Conservation (phyloP, 2,113 vertebrate genomes). For the Myocastor coypus region DNA sequence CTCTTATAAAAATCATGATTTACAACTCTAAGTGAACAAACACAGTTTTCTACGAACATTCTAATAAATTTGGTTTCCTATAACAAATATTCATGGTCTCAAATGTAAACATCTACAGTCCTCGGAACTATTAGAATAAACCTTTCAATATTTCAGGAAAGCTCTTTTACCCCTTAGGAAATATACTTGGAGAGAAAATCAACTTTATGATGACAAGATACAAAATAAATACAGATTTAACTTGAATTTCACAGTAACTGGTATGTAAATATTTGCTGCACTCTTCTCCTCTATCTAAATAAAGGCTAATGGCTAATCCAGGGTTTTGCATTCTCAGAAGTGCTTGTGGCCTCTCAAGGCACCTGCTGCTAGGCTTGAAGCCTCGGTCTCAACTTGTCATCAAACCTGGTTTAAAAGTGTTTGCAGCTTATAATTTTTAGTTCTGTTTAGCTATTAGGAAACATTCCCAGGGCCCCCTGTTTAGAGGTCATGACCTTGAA, state of each 20-base stretch:
- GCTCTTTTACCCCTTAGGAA: conserved; percentile 55
- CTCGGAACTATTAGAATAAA: conserved; percentile 69
- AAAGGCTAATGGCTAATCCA: conserved; percentile 60
- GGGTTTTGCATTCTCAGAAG: conserved; percentile 27
- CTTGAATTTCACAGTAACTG: conserved; percentile 57
- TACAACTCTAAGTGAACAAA: conserved; percentile 56
- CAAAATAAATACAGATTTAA: conserved; percentile 64
- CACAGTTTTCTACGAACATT: conserved; percentile 44
- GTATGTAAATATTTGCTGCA: conserved; percentile 68
- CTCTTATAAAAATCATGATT: conserved; percentile 43
- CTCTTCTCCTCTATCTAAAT: conserved; percentile 45
- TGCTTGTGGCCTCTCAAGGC: conserved; percentile 20
- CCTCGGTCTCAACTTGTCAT: conserved; percentile 54
- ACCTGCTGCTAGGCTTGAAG: background rate
- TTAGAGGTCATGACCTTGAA: background rate
- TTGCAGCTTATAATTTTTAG: background rate
- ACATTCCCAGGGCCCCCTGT: background rate
- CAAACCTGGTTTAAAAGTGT: conserved; percentile 51
- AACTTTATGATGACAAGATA: conserved; percentile 63
- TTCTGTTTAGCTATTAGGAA: background rate
- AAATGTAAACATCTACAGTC: conserved; percentile 29
- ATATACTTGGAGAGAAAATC: conserved; percentile 54
- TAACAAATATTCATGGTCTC: conserved; percentile 63
- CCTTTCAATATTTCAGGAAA: conserved; percentile 67
- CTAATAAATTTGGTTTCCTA: conserved; percentile 54